Conservation (phyloP, 2,113 vertebrate species). For the Vulpes vulpes region DNA sequence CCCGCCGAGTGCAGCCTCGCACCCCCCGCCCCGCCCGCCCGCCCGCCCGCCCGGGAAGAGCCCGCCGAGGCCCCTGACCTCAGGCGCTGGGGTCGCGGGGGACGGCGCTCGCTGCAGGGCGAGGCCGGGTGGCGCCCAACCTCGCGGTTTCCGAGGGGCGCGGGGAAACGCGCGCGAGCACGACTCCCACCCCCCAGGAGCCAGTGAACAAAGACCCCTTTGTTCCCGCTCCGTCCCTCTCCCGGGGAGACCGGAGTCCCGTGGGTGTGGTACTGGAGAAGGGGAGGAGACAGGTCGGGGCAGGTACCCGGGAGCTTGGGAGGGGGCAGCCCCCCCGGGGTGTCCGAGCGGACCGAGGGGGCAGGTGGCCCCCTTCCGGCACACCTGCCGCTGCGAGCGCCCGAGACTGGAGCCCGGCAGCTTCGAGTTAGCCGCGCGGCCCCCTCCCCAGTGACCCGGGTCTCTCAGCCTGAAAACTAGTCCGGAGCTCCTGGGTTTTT, state of each 20-base stretch:
- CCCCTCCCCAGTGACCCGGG: not conserved
- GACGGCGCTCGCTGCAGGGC: not conserved
- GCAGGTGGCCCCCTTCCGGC: constrained; percentile 36
- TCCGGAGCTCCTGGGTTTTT: not conserved
- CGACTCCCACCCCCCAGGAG: constrained; percentile 68
- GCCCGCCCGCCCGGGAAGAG: not conserved
- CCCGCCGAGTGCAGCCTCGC: constrained; percentile 25
- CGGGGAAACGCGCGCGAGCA: not conserved
- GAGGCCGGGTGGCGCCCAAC: not conserved
- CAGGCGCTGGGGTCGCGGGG: not conserved
- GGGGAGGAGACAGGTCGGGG: constrained; percentile 75
- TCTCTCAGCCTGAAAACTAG: not conserved
- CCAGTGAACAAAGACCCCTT: constrained; percentile 82
- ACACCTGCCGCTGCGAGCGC: not conserved
- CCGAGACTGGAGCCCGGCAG: not conserved
- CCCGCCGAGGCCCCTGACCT: constrained; percentile 60
- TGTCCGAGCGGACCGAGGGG: not conserved
- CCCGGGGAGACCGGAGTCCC: constrained; percentile 72
- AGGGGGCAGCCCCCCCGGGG: not conserved
- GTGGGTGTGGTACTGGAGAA: constrained; percentile 74
- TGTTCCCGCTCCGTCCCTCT: constrained; percentile 74
- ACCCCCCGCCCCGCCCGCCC: not conserved
- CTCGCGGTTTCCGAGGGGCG: not conserved
- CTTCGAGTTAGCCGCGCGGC: not conserved
- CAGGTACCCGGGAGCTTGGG: constrained; percentile 69